Conservation (phyloP, 2,113 vertebrate species). For the Axis porcinus region DNA sequence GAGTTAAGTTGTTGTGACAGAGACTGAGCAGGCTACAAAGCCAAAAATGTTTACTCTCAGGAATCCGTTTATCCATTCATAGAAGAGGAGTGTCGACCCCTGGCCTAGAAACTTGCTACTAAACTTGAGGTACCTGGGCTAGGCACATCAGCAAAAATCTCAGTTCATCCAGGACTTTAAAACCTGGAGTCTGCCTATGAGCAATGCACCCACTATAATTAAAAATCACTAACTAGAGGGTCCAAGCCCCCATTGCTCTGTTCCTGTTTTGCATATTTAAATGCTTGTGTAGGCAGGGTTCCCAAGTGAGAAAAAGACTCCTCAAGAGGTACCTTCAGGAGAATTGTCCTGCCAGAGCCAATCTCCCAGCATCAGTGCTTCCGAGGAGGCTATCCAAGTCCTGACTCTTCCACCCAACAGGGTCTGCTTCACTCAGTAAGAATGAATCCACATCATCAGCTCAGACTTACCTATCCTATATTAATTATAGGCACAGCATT, state of each 20-base stretch:
- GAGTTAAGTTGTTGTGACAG: not conserved
- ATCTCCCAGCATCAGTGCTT: not conserved
- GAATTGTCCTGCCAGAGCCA: not conserved
- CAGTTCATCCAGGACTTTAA: not conserved
- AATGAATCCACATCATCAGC: not conserved
- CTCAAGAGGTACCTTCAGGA: not conserved
- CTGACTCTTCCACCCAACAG: not conserved
- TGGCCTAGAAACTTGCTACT: not conserved
- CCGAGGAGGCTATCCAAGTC: accelerated
- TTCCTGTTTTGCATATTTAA: not conserved
- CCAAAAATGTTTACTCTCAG: not conserved
- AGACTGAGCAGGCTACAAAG: not conserved
- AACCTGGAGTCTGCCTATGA: no score
- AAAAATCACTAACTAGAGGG: accelerated
- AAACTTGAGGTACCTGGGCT: not conserved
- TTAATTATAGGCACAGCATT: conserved; percentile 30
- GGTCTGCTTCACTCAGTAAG: not conserved
- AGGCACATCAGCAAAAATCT: not conserved
- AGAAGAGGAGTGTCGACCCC: not conserved
- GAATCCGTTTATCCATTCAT: not conserved
- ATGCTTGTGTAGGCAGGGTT: not conserved
- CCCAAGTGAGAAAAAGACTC: not conserved
- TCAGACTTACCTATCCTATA: not conserved
- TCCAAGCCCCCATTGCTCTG: accelerated
- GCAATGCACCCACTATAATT: accelerated